These are phyloP conservation scores for Chloropsis cyanopogon DNA, from an alignment of 2,113 vertebrate genomes.

Conservation along the genomic window DNA sequence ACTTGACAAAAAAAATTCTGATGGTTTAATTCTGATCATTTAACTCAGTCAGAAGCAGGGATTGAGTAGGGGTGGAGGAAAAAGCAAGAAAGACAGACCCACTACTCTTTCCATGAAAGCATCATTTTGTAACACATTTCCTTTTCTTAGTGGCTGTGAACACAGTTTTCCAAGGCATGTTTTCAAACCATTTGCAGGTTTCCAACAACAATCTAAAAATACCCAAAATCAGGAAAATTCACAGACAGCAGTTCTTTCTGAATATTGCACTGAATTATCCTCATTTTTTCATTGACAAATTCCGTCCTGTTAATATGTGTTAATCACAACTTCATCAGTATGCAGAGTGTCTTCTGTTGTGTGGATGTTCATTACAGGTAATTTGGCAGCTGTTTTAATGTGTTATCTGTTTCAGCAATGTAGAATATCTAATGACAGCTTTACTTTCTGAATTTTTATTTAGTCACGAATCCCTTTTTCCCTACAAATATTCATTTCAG, in stretches of 20 bases:
- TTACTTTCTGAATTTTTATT: slow-evolving; percentile 38
- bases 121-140: not conserved
- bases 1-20: not conserved
- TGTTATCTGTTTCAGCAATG: slow-evolving; percentile 24
- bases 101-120: not conserved
- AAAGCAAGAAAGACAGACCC: not conserved
- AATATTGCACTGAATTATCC: not conserved
- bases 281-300: slow-evolving; percentile 31
- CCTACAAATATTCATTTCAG: not conserved
- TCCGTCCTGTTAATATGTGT: slow-evolving; percentile 4
- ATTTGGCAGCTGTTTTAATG: slow-evolving; percentile 46
- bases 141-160: not conserved
- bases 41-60: not conserved
- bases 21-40: not conserved
- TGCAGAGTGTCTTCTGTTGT: slow-evolving; percentile 28
- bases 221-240: not conserved
- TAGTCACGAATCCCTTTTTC: not conserved
- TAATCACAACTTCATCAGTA: slow-evolving; percentile 48
- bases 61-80: not conserved
- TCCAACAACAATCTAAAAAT: slow-evolving; percentile 1
- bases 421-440: slow-evolving; percentile 18
- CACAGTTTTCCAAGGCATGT: not conserved
- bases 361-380: slow-evolving; percentile 56
- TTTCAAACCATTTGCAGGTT: not conserved
- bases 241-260: not conserved